A percentile compares a stretch with the other conserved stretches of the same genome.
phyloP scores from a whole-genome alignment of 2,797 vertebrate genomes.

The Myioborus melanocephalus region DNA sequence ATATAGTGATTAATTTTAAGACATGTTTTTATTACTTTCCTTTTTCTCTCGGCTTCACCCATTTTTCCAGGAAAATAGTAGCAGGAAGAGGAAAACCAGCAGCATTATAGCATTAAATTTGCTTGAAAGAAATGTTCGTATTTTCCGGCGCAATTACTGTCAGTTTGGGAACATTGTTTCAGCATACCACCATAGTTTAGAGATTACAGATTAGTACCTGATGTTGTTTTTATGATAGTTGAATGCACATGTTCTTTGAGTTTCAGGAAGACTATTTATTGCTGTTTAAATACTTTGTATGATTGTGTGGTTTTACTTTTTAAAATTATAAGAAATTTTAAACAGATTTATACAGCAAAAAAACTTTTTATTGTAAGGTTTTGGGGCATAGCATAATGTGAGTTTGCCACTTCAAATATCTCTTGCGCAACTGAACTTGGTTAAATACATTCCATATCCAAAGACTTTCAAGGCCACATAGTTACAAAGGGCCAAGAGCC shows the following conservation, averaged over 20 bases:
- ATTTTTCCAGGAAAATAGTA: background rate
- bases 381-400: background rate
- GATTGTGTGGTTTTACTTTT: background rate
- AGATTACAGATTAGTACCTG: background rate
- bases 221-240: background rate
- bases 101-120: background rate
- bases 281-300: background rate
- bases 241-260: background rate
- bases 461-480: background rate
- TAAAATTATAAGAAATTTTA: background rate
- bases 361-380: background rate
- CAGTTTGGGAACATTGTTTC: background rate
- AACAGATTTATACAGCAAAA: background rate
- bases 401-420: background rate
- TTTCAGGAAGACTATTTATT: background rate
- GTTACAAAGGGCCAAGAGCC: background rate
- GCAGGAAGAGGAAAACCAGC: background rate
- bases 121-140: background rate
- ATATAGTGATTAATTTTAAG: background rate
- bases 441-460: constrained; percentile 4
- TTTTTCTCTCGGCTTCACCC: background rate
- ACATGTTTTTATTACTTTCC: background rate
- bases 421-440: background rate
- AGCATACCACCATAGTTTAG: background rate
- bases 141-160: background rate